Conservation (phyloP, 2,113 vertebrate species). For the Recurvirostra avosetta region DNA sequence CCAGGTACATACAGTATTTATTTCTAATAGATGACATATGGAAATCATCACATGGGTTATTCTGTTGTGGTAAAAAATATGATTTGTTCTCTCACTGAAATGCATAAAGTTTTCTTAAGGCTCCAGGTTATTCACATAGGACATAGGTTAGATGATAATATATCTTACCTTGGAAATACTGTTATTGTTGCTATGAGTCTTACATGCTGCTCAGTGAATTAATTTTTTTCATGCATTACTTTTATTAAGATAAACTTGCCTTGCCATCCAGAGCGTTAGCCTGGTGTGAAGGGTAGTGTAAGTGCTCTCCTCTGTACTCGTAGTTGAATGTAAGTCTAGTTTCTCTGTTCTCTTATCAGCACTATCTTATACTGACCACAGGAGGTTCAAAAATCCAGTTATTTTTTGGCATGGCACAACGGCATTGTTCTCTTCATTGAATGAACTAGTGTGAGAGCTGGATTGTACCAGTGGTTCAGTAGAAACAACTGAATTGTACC, state of each 20-base stretch:
- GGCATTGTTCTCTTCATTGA: neutral
- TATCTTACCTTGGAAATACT: neutral
- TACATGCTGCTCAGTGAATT: neutral
- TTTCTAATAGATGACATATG: neutral
- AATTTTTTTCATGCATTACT: neutral
- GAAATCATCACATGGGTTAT: neutral
- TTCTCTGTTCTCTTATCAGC: neutral
- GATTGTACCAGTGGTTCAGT: neutral
- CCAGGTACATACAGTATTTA: conserved; percentile 80
- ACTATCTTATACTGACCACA: neutral
- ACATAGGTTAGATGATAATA: neutral
- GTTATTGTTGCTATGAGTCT: neutral
- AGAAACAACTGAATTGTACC: neutral
- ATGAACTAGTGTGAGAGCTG: neutral
- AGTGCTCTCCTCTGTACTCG: neutral
- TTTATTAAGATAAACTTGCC: neutral
- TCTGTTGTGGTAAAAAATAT: neutral
- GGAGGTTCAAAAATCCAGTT: neutral
- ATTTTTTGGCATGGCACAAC: neutral
- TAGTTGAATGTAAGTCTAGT: neutral
- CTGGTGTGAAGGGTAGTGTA: neutral
- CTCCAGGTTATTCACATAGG: neutral
- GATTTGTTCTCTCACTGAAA: neutral
- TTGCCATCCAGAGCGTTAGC: neutral
- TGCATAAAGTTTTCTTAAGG: neutral